These are phyloP conservation scores for Sphenodon punctatus DNA, from an alignment of 2,797 vertebrate species.

Conservation along the genomic window DNA sequence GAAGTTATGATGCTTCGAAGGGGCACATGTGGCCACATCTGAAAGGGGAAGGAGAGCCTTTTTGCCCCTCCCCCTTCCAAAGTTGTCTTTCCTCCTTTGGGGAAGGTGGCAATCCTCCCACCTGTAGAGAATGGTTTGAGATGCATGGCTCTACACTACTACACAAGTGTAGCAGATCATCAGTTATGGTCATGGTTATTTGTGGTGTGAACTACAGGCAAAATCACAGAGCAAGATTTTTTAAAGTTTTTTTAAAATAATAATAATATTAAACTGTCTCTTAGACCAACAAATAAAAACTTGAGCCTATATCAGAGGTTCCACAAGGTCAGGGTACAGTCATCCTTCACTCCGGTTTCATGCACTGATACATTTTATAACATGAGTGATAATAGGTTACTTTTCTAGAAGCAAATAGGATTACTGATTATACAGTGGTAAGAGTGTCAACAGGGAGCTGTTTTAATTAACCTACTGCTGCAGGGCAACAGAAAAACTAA, in stretches of 20 bases:
- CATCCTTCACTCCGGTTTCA: not conserved
- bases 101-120: not conserved
- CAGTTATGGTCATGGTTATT: not conserved
- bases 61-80: no score
- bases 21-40: no score
- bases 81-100: not conserved
- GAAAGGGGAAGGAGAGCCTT: no score
- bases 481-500: not conserved
- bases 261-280: no score
- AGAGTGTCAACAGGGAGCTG: not conserved
- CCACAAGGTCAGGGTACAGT: slow-evolving; percentile 18
- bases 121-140: not conserved
- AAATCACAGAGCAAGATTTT: not conserved
- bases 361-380: not conserved
- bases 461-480: not conserved
- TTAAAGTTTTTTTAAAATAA: no score
- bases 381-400: slow-evolving; percentile 18
- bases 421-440: slow-evolving; percentile 38
- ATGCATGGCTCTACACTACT: not conserved
- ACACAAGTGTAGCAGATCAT: not conserved
- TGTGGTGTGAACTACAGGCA: not conserved
- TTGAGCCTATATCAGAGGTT: not conserved
- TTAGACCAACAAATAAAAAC: not conserved
- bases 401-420: not conserved
- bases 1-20: no score